Base-by-base conservation (phyloP, 2,888 invertebrate species). In the Heteromyza rotundicornis region DNA sequence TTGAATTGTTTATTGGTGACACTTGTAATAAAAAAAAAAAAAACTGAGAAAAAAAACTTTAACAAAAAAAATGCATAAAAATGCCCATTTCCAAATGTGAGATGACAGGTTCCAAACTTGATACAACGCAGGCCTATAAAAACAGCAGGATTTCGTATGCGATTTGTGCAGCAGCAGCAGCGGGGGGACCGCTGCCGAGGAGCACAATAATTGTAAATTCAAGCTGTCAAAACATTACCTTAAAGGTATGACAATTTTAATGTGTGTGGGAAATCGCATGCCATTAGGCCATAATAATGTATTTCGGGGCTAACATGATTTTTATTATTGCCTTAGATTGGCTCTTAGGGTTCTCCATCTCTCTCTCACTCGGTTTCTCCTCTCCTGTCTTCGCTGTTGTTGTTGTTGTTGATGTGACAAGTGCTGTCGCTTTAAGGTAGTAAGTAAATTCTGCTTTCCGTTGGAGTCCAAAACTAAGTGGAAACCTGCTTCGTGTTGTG, bases 1-100 rank as follows among this genome's bases (percentile, higher is more conserved):
- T 57, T 49, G 57, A 57, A 57, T 57, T 57, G 57, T 57, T 57
- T 57, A 57, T 49, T n/a, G 57, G 19, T 57, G 57, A 49, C 57
- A 47, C 27, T 57, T 32, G 57, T 19, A 47, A 57, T 57, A 57
- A 49, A 57, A 57, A 20, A 24, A 56, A 54, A 36, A n/a, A 19
- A 19, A 54, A 36, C n/a, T n/a, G n/a, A n/a, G n/a, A 54, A 40
- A 12, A 32, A 40, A 40, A 3, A 3, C 40, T 12, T n/a, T n/a
- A 14, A n/a, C 40, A 40, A 40, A 14, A 40, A 40, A 40, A 7
- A 40, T 12, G 40, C 8, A 40, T 40, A n/a, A 3, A 20, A 5
- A 19, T 40, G 40, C n/a, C 40, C 40, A 40, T 40, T 40, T 40
- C 40, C 40, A 40, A 40, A 40, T 40, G 47, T 47, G 7, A 47